Evolutionary conservation across 2,113 vertebrate species (phyloP).

Genomic region (Dromiciops gliroides): DNA sequence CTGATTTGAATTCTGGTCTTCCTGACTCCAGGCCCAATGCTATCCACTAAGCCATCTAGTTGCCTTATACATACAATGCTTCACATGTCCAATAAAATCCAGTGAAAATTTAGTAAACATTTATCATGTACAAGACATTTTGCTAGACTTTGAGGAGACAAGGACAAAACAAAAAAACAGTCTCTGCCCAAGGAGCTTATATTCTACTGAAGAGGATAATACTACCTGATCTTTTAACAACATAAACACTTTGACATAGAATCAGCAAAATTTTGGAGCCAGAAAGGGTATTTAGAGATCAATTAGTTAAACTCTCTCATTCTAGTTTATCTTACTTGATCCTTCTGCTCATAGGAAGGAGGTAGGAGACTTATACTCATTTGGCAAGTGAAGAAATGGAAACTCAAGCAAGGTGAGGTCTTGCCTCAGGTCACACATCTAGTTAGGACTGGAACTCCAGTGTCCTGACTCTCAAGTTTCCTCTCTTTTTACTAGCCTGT

Average conservation of each 20-base stretch:
- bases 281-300: background rate
- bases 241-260: background rate
- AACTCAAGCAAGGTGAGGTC: too few species aligned
- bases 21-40: too few species aligned
- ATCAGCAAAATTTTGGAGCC: background rate
- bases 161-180: background rate
- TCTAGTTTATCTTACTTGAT: background rate
- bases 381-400: background rate
- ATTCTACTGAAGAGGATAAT: background rate
- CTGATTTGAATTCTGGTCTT: too few species aligned
- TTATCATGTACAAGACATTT: background rate
- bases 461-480: background rate
- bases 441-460: background rate
- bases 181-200: background rate
- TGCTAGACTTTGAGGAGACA: background rate
- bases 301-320: background rate
- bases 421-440: background rate
- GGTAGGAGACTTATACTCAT: background rate
- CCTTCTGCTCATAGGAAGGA: background rate
- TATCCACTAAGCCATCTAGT: too few species aligned
- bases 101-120: too few species aligned
- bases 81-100: too few species aligned
- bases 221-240: background rate
- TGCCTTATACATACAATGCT: too few species aligned
- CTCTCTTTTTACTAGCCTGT: background rate